Evolutionary conservation across 2,888 invertebrate genomes (phyloP), one percentile per base, ranked within the genome.

Genomic region (Agriopis marginaria): DNA sequence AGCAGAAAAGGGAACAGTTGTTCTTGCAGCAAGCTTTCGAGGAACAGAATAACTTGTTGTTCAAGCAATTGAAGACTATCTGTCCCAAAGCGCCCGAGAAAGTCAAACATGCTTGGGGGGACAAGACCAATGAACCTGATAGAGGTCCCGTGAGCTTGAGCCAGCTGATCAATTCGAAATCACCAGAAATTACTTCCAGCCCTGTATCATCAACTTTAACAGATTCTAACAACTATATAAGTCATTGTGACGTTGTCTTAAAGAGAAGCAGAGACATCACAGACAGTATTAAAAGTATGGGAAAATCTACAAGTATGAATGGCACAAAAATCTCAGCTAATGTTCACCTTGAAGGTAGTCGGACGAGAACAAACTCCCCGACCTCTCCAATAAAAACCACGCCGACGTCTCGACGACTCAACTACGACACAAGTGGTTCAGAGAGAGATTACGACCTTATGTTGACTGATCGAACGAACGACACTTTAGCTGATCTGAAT

Each of bases 21-120:
- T 86, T 95, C 40, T 87, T 97, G 75, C 96, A 96, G 77, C 93
- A 95, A 78, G 94, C 95, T 54, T 97, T 97, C 77, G 96, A 96
- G 74, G 95, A 95, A 60, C 96, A 97, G 80, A 96, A 96, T 79
- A 93, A 92, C 71, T 84, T 95, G 68, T 86, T 97, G 1, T 90
- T 95, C 85, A 94, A 88, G 63, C 93, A 93, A 72, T 76, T 93
- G 17, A 93, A 94, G 76, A 89, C 86, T 0, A 93, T 94, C 59
- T 89, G 89, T 54, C 94, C 94, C 0, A 89, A 86, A 72, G 86
- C 91, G 1, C 87, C 90, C 0, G 81, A 85, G 5, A 90, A 92
- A 76, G 80, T 78, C 0, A 92, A 91, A 69, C 85, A 88, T 63
- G 93, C 92, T n/a, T 93, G 93, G 91, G 79, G 73, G 1, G 91